A percentile compares a stretch with the other conserved stretches of the same genome.
Conservation (phyloP, 1,140 invertebrate genomes). For the Lutraria rhynchaena region DNA sequence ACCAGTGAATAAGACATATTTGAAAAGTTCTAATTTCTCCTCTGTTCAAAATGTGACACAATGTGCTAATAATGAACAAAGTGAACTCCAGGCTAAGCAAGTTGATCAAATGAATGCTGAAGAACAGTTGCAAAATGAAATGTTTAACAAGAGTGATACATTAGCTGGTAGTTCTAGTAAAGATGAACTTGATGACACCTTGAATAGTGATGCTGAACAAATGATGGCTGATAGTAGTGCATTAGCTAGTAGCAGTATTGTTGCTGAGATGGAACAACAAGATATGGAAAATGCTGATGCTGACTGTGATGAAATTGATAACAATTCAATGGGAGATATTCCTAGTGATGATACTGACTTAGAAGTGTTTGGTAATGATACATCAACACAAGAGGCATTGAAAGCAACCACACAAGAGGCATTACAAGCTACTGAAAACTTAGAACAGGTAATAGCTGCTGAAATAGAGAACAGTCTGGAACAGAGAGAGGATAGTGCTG, state of each 20-base stretch:
- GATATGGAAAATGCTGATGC: slow-evolving; percentile 43
- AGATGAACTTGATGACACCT: background rate
- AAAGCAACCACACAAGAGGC: slow-evolving; percentile 36
- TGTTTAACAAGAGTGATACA: slow-evolving; percentile 25
- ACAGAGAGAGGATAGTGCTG: slow-evolving; percentile 67
- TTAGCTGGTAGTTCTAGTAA: slow-evolving; percentile 1
- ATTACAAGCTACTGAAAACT: slow-evolving; percentile 57
- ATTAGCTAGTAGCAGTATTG: slow-evolving; percentile 44
- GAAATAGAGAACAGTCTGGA: slow-evolving; percentile 72
- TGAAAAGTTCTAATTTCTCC: slow-evolving; percentile 27
- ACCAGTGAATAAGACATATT: slow-evolving; percentile 8
- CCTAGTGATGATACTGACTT: slow-evolving; percentile 70
- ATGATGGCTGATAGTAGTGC: slow-evolving; percentile 47
- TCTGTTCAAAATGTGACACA: slow-evolving; percentile 3
- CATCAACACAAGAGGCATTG: slow-evolving; percentile 47
- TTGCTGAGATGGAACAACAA: slow-evolving; percentile 47
- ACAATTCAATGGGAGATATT: slow-evolving; percentile 68
- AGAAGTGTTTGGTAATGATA: slow-evolving; percentile 67
- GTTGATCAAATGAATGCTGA: background rate
- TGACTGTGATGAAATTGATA: slow-evolving; percentile 60
- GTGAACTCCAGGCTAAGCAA: background rate
- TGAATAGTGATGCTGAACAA: slow-evolving; percentile 30
- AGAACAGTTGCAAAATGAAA: slow-evolving; percentile 13
- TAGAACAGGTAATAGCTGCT: slow-evolving; percentile 68
- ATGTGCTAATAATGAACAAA: slow-evolving; percentile 33